Evolutionary conservation across 2,113 vertebrate species (phyloP).

Genomic region (Notarius lentiginosus): DNA sequence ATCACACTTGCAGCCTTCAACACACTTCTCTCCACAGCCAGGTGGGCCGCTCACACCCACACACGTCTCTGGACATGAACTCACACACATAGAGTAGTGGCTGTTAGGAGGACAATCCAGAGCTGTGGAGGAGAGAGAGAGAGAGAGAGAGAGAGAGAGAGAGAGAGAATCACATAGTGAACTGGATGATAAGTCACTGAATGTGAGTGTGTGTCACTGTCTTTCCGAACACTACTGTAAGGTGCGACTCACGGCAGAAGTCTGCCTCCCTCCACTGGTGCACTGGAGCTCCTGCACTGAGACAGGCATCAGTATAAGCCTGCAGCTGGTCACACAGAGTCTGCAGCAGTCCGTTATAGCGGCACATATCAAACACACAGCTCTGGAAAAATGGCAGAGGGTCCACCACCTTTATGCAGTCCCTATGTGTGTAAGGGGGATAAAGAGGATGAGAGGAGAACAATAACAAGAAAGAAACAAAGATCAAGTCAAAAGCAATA

Average conservation of each 20-base stretch:
- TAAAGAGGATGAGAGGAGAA: neutral
- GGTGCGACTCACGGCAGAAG: slow-evolving; percentile 76
- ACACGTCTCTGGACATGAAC: slow-evolving; percentile 72
- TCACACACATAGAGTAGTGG: slow-evolving; percentile 75
- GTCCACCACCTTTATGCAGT: slow-evolving; percentile 70
- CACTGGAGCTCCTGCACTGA: slow-evolving; percentile 69
- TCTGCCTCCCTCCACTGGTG: slow-evolving; percentile 73
- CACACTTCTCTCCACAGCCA: slow-evolving; percentile 66
- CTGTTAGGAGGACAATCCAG: slow-evolving; percentile 75
- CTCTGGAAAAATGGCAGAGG: slow-evolving; percentile 72
- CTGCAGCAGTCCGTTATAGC: slow-evolving; percentile 65
- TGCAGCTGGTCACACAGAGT: slow-evolving; percentile 78
- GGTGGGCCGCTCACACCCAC: slow-evolving; percentile 57
- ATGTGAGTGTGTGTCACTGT: neutral
- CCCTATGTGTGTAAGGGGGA: slow-evolving; percentile 58
- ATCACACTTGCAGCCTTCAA: slow-evolving; percentile 76
- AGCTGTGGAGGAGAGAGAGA: slow-evolving; percentile 66
- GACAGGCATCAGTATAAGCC: slow-evolving; percentile 76
- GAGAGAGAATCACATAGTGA: neutral
- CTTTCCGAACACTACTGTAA: neutral
- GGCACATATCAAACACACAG: slow-evolving; percentile 81
- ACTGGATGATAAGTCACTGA: neutral
- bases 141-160: too few species aligned
- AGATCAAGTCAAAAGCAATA: too few species aligned
- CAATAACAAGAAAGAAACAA: too few species aligned